phyloP scores from a whole-genome alignment of 2,888 invertebrate genomes.

The Synanthedon tipuliformis region DNA sequence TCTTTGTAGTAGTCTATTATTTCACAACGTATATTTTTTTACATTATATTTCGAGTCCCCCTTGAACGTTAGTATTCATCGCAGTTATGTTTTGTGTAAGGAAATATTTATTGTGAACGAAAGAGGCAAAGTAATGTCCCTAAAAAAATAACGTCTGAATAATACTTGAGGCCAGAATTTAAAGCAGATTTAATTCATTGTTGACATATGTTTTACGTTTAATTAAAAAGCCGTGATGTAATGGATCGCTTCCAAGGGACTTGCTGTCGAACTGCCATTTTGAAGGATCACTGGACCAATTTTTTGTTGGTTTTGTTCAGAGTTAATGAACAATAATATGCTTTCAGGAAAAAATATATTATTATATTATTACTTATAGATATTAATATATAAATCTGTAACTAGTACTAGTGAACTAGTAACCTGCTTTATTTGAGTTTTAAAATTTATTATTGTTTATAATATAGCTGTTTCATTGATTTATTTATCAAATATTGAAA shows the following conservation, averaged over 20 bases:
- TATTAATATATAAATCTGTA: too few species aligned
- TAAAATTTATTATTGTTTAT: too few species aligned
- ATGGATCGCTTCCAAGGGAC: not conserved
- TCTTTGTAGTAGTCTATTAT: conserved; percentile 8
- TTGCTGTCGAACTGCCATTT: not conserved
- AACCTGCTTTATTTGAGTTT: too few species aligned
- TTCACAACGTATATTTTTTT: conserved; percentile 3
- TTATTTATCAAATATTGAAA: too few species aligned
- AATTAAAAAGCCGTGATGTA: not conserved
- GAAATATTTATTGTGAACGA: not conserved
- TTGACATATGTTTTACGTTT: not conserved
- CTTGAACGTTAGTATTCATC: not conserved
- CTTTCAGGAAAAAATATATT: too few species aligned
- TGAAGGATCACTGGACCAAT: not conserved
- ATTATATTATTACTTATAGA: too few species aligned
- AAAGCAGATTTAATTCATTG: not conserved
- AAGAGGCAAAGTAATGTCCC: not conserved
- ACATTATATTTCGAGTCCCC: not conserved
- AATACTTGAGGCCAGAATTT: not conserved
- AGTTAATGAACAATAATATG: too few species aligned
- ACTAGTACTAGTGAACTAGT: too few species aligned
- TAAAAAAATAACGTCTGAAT: not conserved
- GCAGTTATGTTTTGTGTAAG: not conserved
- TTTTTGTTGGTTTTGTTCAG: too few species aligned
- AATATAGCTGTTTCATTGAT: too few species aligned